Base-by-base conservation (phyloP, 2,797 vertebrate genomes). In the Phyllotis vaccarum region DNA sequence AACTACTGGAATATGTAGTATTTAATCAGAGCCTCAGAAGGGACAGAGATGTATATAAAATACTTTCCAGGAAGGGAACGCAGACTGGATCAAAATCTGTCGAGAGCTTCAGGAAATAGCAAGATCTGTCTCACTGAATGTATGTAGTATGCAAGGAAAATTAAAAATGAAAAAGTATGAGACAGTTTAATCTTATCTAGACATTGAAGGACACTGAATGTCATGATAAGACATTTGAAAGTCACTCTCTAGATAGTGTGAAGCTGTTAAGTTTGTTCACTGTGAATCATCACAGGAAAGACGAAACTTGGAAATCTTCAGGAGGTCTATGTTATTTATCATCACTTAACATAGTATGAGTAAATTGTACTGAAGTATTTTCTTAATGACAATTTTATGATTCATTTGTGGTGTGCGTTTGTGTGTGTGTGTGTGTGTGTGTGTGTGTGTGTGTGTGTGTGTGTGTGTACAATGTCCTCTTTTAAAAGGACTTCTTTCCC, bases 171-270 rank as follows among this genome's bases (percentile, higher is more conserved):
- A 64, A 70, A 92, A 94, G 27, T 52, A 40, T 24, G 43, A 40
- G 83, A 90, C 49, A 46, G 8, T 89, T 95, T 81, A 80, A 79
- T 93, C 31, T 74, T 40, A 88, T 75, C 11, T 74, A 81, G 66
- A 93, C 72, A 89, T 27, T 56, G 22, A 96, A 94, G 72, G 40
- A 72, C 43, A 56, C 6, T 52, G 56, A 93, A 86, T 76, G 52
- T 79, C 90, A 93, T 60, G 9, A 78, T 86, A 87, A 80, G 13
- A 60, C 91, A 34, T 80, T 92, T 93, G 62, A 82, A 94, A 96
- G 86, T 96, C 62, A 80, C n/a, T 86, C 40, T 75, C 24, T 81
- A 79, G 10, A 56, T 22, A 60, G 27, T 68, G 62, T 60, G n/a
- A 82, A 91, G 37, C 46, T 94, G 16, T 79, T 64, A 72, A 85